These are phyloP conservation scores for Nothoprocta perdicaria DNA, from an alignment of 2,113 vertebrate genomes.

Conservation along the genomic window DNA sequence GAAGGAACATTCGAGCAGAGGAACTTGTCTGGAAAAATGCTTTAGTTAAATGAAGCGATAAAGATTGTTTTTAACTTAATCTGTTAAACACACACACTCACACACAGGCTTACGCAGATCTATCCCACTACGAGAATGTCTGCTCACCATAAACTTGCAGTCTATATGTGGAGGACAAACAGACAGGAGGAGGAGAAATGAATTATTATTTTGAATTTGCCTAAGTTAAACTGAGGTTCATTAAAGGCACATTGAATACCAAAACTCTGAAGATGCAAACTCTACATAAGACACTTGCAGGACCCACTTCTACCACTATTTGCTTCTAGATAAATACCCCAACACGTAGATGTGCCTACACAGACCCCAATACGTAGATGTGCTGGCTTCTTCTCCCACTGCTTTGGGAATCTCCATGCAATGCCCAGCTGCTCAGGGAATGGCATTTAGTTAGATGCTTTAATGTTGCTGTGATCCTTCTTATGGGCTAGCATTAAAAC, in stretches of 20 bases:
- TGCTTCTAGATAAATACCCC: neutral
- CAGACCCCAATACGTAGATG: neutral
- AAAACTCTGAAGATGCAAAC: neutral
- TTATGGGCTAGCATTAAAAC: neutral
- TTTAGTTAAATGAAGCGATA: slow-evolving; percentile 77
- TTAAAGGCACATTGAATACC: neutral
- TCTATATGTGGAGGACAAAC: neutral
- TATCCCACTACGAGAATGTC: rapidly evolving
- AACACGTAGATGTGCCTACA: rapidly evolving
- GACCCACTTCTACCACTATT: neutral
- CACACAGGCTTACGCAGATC: neutral
- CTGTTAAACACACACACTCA: slow-evolving; percentile 60
- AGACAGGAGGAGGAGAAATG: neutral
- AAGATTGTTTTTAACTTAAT: slow-evolving; percentile 75
- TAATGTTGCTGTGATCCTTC: neutral
- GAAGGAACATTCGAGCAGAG: slow-evolving; percentile 72
- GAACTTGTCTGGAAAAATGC: slow-evolving; percentile 80
- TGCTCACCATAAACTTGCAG: neutral
- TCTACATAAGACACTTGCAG: neutral
- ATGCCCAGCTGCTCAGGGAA: neutral
- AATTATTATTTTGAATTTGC: neutral
- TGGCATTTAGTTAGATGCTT: neutral
- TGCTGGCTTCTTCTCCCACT: neutral
- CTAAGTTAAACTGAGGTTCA: neutral
- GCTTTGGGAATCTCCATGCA: neutral